phyloP scores from a whole-genome alignment of 2,888 invertebrate species.

The Oscheius sp. region DNA sequence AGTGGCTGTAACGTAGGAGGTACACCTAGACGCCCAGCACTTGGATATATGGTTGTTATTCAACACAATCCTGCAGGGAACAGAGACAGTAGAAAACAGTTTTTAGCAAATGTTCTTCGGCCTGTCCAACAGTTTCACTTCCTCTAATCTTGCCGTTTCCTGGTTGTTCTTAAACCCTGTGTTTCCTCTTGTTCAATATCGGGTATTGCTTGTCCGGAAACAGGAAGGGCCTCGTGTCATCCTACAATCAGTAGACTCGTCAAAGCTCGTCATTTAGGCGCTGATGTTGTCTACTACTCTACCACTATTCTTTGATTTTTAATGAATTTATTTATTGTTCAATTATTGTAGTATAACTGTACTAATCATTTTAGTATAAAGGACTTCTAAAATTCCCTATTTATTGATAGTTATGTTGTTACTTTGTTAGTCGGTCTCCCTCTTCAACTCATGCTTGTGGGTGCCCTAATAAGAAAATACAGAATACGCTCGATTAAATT shows the following conservation, averaged over 20 bases:
- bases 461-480: constrained; percentile 15
- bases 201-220: constrained; percentile 17
- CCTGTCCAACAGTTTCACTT: constrained; percentile 29
- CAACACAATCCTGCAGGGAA: constrained; percentile 36
- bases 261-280: constrained; percentile 15
- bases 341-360: too few relatives aligned
- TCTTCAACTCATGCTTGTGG: constrained; percentile 4
- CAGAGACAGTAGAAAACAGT: constrained; percentile 17
- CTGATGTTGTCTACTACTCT: not conserved
- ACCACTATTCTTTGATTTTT: too few relatives aligned
- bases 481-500: constrained; percentile 8
- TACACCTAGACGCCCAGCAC: constrained; percentile 26
- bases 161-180: not conserved
- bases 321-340: too few relatives aligned
- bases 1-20: constrained; percentile 31
- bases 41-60: constrained; percentile 37
- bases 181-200: not conserved
- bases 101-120: constrained; percentile 31
- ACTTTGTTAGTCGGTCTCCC: too few relatives aligned
- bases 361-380: too few relatives aligned
- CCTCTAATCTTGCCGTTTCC: constrained; percentile 11
- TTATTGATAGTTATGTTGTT: too few relatives aligned
- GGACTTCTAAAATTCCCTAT: too few relatives aligned
- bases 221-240: constrained; percentile 29
- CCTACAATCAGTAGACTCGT: constrained; percentile 23